These are phyloP conservation scores for Etia nguti DNA, from an alignment of 2,113 vertebrate species.

Conservation along the genomic window DNA sequence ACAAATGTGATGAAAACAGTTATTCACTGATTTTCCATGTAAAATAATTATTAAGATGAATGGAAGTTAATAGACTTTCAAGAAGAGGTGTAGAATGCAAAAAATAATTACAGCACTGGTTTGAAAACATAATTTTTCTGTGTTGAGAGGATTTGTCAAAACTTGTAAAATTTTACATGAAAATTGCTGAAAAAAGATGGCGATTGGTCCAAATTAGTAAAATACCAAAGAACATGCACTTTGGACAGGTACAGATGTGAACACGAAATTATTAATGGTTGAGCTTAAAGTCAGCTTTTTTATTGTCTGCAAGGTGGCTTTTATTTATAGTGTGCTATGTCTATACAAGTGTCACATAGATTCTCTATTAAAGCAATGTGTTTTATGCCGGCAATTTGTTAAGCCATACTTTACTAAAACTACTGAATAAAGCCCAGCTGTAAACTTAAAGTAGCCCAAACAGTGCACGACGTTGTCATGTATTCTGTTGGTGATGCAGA, in stretches of 20 bases:
- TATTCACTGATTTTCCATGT: background rate
- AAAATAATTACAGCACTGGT: background rate
- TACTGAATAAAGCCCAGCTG: background rate
- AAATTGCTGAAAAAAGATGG: background rate
- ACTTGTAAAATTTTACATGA: background rate
- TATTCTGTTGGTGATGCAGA: background rate
- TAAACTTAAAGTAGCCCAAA: background rate
- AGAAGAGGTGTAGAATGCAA: background rate
- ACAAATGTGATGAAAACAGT: background rate
- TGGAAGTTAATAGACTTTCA: background rate
- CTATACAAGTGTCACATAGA: background rate
- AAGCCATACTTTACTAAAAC: background rate
- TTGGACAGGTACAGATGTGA: accelerated
- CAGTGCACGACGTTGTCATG: background rate
- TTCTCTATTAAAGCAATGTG: background rate
- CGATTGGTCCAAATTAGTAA: background rate
- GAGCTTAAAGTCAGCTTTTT: background rate
- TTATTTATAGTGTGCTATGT: background rate
- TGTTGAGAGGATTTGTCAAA: background rate
- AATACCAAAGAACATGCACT: background rate
- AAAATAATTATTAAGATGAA: background rate
- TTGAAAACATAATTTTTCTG: background rate
- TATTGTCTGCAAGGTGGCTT: background rate
- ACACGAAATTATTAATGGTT: background rate
- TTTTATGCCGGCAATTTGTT: background rate